A percentile compares a stretch with the other conserved stretches of the same genome.
Conservation (phyloP, 2,888 invertebrate species). For the Synergus japonicus region DNA sequence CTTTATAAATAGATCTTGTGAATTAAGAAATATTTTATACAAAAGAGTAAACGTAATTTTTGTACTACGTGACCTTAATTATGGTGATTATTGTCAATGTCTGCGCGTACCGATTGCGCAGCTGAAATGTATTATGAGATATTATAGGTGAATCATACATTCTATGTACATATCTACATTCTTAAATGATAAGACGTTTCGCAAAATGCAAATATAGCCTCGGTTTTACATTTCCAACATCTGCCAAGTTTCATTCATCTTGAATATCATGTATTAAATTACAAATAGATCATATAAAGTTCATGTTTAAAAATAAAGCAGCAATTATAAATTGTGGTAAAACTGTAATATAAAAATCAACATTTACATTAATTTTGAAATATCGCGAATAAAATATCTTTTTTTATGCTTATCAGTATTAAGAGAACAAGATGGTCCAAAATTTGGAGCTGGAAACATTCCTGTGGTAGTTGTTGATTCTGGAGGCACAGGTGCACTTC, state of each 20-base stretch:
- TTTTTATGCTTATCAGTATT: conserved; percentile 79
- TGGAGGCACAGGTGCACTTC: conserved; percentile 72
- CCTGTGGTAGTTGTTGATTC: conserved; percentile 71
- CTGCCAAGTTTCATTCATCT: not conserved
- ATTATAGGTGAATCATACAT: conserved; percentile 12
- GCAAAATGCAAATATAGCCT: conserved; percentile 25
- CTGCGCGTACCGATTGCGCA: conserved; percentile 16
- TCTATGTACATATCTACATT: not conserved
- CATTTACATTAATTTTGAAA: no score
- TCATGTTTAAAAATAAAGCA: conserved; percentile 8
- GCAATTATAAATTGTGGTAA: not conserved
- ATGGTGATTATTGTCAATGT: conserved; percentile 7
- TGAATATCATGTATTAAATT: conserved; percentile 19
- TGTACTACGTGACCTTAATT: not conserved
- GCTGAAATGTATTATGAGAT: conserved; percentile 9
- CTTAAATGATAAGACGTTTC: not conserved
- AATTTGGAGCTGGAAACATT: conserved; percentile 58
- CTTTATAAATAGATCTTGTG: not conserved
- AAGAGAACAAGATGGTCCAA: conserved; percentile 81
- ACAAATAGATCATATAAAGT: not conserved
- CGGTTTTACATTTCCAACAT: conserved; percentile 15
- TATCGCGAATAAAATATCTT: not conserved
- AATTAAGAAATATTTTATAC: not conserved
- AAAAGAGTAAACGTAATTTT: conserved; percentile 3
- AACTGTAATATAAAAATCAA: not conserved